Evolutionary conservation across 2,113 vertebrate species (phyloP).

Genomic region (Anthoscopus minutus): DNA sequence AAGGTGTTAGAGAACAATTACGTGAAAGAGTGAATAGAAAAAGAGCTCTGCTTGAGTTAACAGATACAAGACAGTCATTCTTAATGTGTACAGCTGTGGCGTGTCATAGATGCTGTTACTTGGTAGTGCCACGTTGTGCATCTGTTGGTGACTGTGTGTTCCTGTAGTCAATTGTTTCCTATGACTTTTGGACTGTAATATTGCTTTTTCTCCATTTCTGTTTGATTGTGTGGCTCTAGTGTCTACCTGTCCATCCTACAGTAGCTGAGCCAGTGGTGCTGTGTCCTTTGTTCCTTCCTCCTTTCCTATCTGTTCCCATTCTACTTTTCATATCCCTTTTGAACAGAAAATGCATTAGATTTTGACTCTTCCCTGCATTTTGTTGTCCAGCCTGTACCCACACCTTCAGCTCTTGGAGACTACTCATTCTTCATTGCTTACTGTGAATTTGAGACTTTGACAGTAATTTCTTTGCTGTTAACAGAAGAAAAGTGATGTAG

Average conservation of each 20-base stretch:
- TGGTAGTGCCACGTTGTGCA: background rate
- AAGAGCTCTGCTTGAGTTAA: background rate
- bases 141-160: background rate
- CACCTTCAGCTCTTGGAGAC: background rate
- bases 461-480: background rate
- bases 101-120: background rate
- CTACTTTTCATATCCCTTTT: background rate
- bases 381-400: background rate
- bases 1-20: background rate
- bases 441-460: background rate
- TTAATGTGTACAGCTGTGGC: constrained; percentile 23
- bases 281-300: background rate
- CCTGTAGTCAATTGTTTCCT: background rate
- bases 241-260: background rate
- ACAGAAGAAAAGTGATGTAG: background rate
- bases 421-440: background rate
- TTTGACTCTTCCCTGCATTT: background rate
- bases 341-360: background rate
- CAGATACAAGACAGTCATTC: constrained; percentile 21
- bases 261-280: background rate
- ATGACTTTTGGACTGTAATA: background rate
- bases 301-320: background rate
- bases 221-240: background rate
- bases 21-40: background rate
- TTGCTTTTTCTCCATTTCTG: background rate